Evolutionary conservation across 2,888 invertebrate species (phyloP).

Genomic region (Drosophila leonis): DNA sequence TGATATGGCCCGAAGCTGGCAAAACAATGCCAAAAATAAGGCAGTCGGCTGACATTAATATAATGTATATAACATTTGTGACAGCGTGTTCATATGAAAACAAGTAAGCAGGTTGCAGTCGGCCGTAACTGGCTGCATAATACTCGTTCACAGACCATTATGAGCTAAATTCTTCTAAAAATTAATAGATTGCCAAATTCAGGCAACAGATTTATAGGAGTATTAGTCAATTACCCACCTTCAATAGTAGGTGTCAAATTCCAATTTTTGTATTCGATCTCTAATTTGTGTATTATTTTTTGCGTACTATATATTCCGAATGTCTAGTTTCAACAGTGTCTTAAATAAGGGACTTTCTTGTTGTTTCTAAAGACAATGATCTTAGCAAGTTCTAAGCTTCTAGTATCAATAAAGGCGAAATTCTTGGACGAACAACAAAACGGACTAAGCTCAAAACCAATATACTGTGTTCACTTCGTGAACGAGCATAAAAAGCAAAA

Average conservation of each 20-base stretch:
- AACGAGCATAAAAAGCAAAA: background rate
- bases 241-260: too few relatives aligned
- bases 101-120: background rate
- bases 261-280: too few relatives aligned
- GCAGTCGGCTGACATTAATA: slow-evolving; percentile 30
- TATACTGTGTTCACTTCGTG: background rate
- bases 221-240: too few relatives aligned
- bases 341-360: too few relatives aligned
- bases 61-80: slow-evolving; percentile 23
- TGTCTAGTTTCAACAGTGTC: too few relatives aligned
- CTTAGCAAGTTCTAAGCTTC: too few relatives aligned
- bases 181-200: too few relatives aligned
- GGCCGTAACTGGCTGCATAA: background rate
- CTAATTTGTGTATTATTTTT: too few relatives aligned
- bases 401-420: too few relatives aligned
- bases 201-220: too few relatives aligned
- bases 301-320: too few relatives aligned
- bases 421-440: background rate
- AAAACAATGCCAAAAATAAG: slow-evolving; percentile 30
- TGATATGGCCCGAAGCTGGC: slow-evolving; percentile 57
- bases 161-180: background rate
- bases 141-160: background rate
- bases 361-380: too few relatives aligned
- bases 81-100: slow-evolving; percentile 12
- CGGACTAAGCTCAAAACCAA: background rate